Conservation (phyloP, 2,888 invertebrate genomes). For the Dastarcus helophoroides region DNA sequence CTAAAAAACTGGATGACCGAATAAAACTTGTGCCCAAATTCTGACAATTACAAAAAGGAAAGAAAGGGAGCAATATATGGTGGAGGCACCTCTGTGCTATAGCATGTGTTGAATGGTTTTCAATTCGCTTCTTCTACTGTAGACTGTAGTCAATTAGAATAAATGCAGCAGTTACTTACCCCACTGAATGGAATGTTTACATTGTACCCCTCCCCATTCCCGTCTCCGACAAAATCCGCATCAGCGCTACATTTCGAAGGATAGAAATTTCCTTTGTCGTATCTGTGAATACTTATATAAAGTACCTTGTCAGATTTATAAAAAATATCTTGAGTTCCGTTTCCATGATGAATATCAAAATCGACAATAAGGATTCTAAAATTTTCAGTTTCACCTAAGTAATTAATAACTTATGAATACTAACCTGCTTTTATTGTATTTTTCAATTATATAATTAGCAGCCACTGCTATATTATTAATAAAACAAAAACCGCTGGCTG, state of each 20-base stretch:
- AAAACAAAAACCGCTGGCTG: slow-evolving; percentile 81
- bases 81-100: too few species aligned
- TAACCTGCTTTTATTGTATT: slow-evolving; percentile 29
- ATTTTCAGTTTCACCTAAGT: too few species aligned
- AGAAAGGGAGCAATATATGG: too few species aligned
- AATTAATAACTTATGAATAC: neutral
- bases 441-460: slow-evolving; percentile 46
- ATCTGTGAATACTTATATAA: slow-evolving; percentile 87
- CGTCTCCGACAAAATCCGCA: slow-evolving; percentile 54
- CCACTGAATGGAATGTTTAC: slow-evolving; percentile 92
- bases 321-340: slow-evolving; percentile 78
- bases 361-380: slow-evolving; percentile 66
- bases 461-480: slow-evolving; percentile 80
- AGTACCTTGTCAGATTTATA: slow-evolving; percentile 65
- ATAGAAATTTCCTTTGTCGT: slow-evolving; percentile 81
- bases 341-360: slow-evolving; percentile 96
- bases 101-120: too few species aligned
- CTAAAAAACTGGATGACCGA: too few species aligned
- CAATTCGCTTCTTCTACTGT: too few species aligned
- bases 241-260: slow-evolving; percentile 61
- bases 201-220: slow-evolving; percentile 65
- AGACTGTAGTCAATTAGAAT: too few species aligned
- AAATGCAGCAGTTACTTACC: slow-evolving; percentile 41
- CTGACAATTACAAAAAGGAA: too few species aligned
- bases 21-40: too few species aligned